Evolutionary conservation across 2,113 vertebrate genomes (phyloP), one percentile per base, ranked within the genome.

Genomic region (Triplophysa rosa): DNA sequence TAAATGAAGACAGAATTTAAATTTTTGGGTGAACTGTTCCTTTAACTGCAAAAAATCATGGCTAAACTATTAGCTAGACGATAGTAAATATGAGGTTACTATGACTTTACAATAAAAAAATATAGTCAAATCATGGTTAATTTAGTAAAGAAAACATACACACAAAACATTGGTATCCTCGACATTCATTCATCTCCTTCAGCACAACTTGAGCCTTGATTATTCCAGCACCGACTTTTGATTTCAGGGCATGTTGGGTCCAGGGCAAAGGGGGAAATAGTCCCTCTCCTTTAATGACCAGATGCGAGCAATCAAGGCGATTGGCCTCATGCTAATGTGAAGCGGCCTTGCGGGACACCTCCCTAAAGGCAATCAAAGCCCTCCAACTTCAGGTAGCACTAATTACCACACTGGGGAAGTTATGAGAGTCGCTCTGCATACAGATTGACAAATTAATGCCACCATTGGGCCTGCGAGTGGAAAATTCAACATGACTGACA

Each of bases 271-370:
- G 79, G 83, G 64, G 40, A 17, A 72, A 78, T 66, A 82, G 78
- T 77, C 42, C 26, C 9, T 86, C 83, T 86, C 77, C 72, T 90
- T 87, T 89, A 91, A 88, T 83, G 86, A 83, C 91, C 90, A 93
- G 90, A 92, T 91, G 91, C 85, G 89, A 90, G 91, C 89, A 91
- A 93, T 91, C 89, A 91, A 88, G 86, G 83, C 86, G 87, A 87
- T 88, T 83, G 78, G 79, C 88, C 89, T 90, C 85, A 83, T 83
- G 84, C 84, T 90, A 92, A 90, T 92, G 87, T 84, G 83, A 89
- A 88, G 85, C 86, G 87, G 89, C 81, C 88, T 90, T 90, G 84
- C 87, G 88, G 88, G 87, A 90, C 72, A 58, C 87, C 84, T 89
- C 87, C 90, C 90, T 49, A 66, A 82, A 89, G 88, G 88, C 90